Base-by-base conservation (phyloP, 2,797 vertebrate genomes). In the Erethizon dorsatum region DNA sequence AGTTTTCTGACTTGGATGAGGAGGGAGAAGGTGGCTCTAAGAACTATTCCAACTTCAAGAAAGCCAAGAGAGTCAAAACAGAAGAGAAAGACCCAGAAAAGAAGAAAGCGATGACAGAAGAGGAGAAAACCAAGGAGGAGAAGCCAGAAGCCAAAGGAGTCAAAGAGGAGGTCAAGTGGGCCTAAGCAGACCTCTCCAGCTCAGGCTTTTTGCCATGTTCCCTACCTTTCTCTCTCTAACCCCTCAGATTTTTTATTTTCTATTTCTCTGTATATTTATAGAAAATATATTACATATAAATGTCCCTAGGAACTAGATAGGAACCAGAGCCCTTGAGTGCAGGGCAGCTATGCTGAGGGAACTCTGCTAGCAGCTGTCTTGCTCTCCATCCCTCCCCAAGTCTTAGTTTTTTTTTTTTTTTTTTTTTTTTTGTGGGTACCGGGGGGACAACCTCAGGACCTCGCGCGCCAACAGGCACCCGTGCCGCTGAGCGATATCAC, bases 1-100 rank as follows among this genome's bases (percentile, higher is more conserved):
- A 99, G 96, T 99, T 99, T 96, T 99, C 99, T 0, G 99, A 99
- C 97, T 99, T 99, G 0, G 99, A 99, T 94, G 99, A 99, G 0
- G 99, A 99, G 97, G 99, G 99, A 0, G 18, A 71, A 69, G 8
- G 99, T 0, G 99, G 99, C 0, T 99, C 99, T 97, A 99, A 99
- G 96, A 99, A 99, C 4, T 98, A 99, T 15, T 99, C 99, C 95
- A 99, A 99, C 96, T 99, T 99, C 97, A 99, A 99, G 98, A 99
- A 99, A 98, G 97, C 98, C 2, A 99, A 99, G 94, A 99, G 94
- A 54, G 99, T 99, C 96, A 99, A 99, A 97, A 99, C 99, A 2
- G 99, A 99, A 88, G 98, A 87, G 63, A 67, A n/a, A 67, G 99
- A 99, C 56, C 98, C 96, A n/a, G 99, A 99, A 95, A 99, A 99